Evolutionary conservation across 2,888 invertebrate species (phyloP).

Genomic region (Orchesellides sinensis): DNA sequence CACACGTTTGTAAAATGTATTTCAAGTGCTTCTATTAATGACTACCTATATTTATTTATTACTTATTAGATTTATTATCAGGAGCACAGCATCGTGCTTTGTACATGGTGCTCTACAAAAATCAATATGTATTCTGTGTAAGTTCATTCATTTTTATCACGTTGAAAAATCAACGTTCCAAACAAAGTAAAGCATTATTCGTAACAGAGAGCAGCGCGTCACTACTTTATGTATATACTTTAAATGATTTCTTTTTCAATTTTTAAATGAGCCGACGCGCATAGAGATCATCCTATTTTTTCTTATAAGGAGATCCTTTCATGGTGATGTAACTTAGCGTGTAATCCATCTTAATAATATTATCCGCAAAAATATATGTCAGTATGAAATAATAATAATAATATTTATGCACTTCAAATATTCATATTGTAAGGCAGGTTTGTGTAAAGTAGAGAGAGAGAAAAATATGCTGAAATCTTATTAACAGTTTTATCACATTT

Average conservation of each 20-base stretch:
- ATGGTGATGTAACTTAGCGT: slow-evolving; percentile 56
- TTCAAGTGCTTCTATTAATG: neutral
- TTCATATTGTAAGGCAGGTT: too few relatives aligned
- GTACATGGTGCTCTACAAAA: slow-evolving; percentile 11
- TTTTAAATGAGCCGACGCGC: slow-evolving; percentile 64
- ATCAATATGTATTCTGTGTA: slow-evolving; percentile 43
- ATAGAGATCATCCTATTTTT: slow-evolving; percentile 61
- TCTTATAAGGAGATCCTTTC: slow-evolving; percentile 64
- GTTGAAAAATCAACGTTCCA: slow-evolving; percentile 15
- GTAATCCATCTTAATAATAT: slow-evolving; percentile 20
- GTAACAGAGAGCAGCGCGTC: neutral
- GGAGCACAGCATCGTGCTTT: neutral
- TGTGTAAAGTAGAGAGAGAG: too few relatives aligned
- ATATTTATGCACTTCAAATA: too few relatives aligned
- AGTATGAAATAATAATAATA: too few relatives aligned
- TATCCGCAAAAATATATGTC: too few relatives aligned
- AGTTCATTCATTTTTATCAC: slow-evolving; percentile 31
- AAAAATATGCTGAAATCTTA: too few relatives aligned
- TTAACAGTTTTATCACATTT: too few relatives aligned
- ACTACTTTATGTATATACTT: too few relatives aligned
- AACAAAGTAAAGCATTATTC: neutral
- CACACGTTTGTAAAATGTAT: neutral
- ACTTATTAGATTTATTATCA: neutral
- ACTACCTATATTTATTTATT: neutral
- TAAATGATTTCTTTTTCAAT: slow-evolving; percentile 39